Evolutionary conservation across 2,113 vertebrate species (phyloP), one percentile per base, ranked within the genome.

Genomic region (Pungitius pungitius): DNA sequence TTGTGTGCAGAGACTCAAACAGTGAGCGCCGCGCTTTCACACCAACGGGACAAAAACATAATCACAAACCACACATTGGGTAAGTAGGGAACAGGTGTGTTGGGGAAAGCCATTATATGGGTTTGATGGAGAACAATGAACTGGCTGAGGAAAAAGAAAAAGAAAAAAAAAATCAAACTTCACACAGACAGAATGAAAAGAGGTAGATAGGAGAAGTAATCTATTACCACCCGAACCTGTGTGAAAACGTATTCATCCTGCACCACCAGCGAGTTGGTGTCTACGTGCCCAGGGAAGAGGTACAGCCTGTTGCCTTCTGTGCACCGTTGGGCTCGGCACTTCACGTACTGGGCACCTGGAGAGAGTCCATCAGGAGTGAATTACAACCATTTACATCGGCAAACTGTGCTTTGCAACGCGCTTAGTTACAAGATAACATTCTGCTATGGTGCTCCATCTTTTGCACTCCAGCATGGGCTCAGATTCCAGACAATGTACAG

Each of bases 181-280:
- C 60, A 64, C 60, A 47, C 43, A 33, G 35, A 75, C 33, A 39
- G 51, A 56, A 51, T 22, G 33, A 8, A 3, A 66, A 71, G 61
- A 8, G n/a, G 3, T 72, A 47, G 65, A 72, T 66, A 74, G 73
- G 8, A 40, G 6, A 63, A 51, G 14, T 35, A 70, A 85, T 82
- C 20, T 37, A 57, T 63, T 55, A 39, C 27, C 30, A 60, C 26
- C 60, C 88, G 85, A 80, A 91, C 97, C 96, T 99, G 97, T 64
- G 97, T 95, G 91, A 99, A 99, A 86, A 99, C 95, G 54, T 97
- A 99, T 78, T 97, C 95, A 77, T 99, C 97, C 89, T 99, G 97
- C 64, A 99, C 97, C 1, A 99, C 97, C 15, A 99, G 89, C 14
- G 97, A 99, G 85, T 96, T 98, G 89, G 95, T 92, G 60, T 98